These are phyloP conservation scores for Lasioglossum zephyrum DNA, from an alignment of 2,888 invertebrate species.

Conservation along the genomic window DNA sequence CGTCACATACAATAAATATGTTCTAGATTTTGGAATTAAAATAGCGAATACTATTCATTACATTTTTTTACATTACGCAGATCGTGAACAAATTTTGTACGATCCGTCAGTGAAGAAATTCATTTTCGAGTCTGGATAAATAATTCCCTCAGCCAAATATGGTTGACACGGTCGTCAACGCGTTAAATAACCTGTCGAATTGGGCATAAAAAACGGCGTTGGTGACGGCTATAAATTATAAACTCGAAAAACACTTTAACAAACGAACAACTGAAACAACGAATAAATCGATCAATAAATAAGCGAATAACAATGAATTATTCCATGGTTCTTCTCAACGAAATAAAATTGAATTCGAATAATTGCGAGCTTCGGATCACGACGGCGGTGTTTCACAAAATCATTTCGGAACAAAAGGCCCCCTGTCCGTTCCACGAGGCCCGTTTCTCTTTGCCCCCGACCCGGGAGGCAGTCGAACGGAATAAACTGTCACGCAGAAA, in stretches of 20 bases:
- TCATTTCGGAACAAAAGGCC: not conserved
- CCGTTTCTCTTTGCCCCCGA: slow-evolving; percentile 1
- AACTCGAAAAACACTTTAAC: not conserved
- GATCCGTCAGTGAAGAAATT: not conserved
- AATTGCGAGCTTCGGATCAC: not conserved
- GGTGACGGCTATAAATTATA: not conserved
- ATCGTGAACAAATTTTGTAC: not conserved
- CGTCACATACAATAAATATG: not conserved
- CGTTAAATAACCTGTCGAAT: not conserved
- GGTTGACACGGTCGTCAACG: not conserved
- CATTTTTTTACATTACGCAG: not conserved
- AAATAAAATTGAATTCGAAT: not conserved
- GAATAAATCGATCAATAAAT: not conserved
- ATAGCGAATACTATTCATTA: too few species aligned
- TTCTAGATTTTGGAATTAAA: too few species aligned
- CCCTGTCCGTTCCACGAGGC: not conserved
- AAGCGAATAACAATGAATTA: not conserved
- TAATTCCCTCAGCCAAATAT: not conserved
- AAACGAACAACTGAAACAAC: not conserved
- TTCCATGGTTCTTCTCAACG: not conserved
- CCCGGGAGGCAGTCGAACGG: slow-evolving; percentile 15
- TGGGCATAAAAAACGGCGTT: not conserved
- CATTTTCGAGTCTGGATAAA: not conserved
- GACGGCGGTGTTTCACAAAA: not conserved
- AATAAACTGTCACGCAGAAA: slow-evolving; percentile 58